A percentile compares a stretch with the other conserved stretches of the same genome.
phyloP scores from a whole-genome alignment of 2,888 invertebrate genomes.

The Diachrysia chrysitis region DNA sequence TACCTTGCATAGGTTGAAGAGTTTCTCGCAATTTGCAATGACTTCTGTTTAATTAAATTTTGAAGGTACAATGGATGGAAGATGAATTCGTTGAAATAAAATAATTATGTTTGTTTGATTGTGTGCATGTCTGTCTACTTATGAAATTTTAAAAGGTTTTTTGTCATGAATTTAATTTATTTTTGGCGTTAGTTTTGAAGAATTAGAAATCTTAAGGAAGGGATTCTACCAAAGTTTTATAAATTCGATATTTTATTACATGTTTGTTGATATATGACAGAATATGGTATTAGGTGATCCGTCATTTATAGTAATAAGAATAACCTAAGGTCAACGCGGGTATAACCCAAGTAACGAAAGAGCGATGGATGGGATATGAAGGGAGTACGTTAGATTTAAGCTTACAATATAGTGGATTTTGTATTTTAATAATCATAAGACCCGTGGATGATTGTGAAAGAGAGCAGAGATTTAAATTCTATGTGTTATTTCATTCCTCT shows the following conservation, averaged over 20 bases:
- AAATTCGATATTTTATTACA: not conserved
- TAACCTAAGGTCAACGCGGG: not conserved
- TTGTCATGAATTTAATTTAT: too few species aligned
- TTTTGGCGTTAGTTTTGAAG: too few species aligned
- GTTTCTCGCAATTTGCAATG: not conserved
- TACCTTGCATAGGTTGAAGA: conserved; percentile 22
- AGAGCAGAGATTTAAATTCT: too few species aligned
- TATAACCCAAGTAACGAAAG: not conserved
- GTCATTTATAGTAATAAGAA: not conserved
- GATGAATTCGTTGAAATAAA: too few species aligned
- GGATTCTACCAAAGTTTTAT: not conserved
- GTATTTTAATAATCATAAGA: too few species aligned
- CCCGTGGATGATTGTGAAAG: too few species aligned
- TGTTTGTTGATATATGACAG: not conserved
- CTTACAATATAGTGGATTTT: too few species aligned
- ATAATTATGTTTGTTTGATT: too few species aligned
- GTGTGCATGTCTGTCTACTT: too few species aligned
- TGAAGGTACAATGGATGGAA: too few species aligned
- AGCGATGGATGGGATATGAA: conserved; percentile 1
- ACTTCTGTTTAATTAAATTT: not conserved
- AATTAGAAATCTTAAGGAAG: not conserved
- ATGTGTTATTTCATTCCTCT: too few species aligned
- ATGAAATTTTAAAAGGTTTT: too few species aligned
- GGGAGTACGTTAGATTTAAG: not conserved
- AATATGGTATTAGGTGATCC: not conserved